These are phyloP conservation scores for Tetramorium parvispinum DNA, from an alignment of 1,140 invertebrate genomes.

Conservation along the genomic window DNA sequence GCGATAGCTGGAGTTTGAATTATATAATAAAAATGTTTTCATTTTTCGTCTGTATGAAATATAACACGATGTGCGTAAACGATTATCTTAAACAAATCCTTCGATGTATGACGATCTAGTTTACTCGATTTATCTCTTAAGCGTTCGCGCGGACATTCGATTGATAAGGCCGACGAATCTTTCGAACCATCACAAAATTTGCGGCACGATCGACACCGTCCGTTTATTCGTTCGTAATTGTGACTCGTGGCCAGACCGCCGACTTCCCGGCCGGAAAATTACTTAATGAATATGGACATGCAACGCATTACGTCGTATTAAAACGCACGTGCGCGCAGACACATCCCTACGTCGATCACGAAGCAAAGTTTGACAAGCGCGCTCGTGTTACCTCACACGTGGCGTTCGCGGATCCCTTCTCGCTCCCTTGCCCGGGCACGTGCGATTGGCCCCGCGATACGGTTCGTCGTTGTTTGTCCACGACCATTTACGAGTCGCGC, in stretches of 20 bases:
- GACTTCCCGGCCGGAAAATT: conserved; percentile 76
- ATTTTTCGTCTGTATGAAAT: too few relatives aligned
- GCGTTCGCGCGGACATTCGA: neutral
- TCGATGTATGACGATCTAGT: neutral
- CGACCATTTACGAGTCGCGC: conserved; percentile 18
- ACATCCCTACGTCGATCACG: conserved; percentile 60
- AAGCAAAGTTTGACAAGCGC: conserved; percentile 70
- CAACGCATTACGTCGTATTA: conserved; percentile 84
- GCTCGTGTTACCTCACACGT: conserved; percentile 69
- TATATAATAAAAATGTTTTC: neutral
- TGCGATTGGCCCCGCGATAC: conserved; percentile 53
- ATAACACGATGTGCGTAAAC: neutral
- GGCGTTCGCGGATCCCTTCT: conserved; percentile 46
- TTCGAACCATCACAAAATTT: neutral
- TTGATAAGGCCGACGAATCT: conserved; percentile 22
- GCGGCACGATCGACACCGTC: neutral
- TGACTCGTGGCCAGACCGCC: conserved; percentile 15
- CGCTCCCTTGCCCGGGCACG: conserved; percentile 32
- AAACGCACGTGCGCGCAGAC: conserved; percentile 78
- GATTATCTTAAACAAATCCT: neutral
- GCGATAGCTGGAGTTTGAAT: neutral
- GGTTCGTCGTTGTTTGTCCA: conserved; percentile 63
- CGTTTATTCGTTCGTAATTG: conserved; percentile 3
- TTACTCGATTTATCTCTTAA: conserved; percentile 8
- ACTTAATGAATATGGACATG: conserved; percentile 85